Conservation (phyloP, 1,140 invertebrate species). For the Megalopta genalis region DNA sequence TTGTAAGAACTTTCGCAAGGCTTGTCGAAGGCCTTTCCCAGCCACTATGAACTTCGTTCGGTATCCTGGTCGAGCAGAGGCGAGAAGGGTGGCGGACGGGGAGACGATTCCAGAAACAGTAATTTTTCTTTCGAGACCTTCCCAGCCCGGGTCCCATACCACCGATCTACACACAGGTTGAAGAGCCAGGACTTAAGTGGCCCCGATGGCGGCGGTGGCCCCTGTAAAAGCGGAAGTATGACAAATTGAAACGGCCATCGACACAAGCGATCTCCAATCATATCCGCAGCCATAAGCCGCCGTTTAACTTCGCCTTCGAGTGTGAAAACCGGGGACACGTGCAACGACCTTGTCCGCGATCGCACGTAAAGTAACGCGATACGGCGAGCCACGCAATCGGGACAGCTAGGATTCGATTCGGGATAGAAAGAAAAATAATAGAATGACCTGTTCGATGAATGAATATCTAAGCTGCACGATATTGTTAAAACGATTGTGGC, state of each 20-base stretch:
- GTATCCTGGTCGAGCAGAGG: constrained; percentile 10
- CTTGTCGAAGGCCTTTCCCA: constrained; percentile 51
- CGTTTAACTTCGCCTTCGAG: constrained; percentile 5
- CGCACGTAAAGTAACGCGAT: neutral
- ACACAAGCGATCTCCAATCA: constrained; percentile 60
- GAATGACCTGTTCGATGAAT: too few species aligned
- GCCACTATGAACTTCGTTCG: constrained; percentile 39
- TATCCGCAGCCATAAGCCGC: constrained; percentile 30
- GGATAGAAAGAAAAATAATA: too few species aligned
- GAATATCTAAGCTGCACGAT: too few species aligned
- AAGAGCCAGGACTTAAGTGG: constrained; percentile 40
- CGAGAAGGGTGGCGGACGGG: neutral
- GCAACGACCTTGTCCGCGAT: neutral
- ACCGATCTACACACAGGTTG: constrained; percentile 9
- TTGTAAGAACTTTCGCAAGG: constrained; percentile 64
- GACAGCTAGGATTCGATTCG: too few species aligned
- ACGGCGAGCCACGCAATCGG: too few species aligned
- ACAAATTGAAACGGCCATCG: constrained; percentile 68
- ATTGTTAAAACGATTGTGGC: too few species aligned
- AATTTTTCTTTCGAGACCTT: constrained; percentile 55
- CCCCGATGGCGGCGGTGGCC: constrained; percentile 12
- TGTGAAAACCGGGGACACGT: constrained; percentile 20
- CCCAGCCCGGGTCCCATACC: neutral
- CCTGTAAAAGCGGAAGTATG: constrained; percentile 59
- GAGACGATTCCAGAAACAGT: constrained; percentile 43